Conservation (phyloP, 2,113 vertebrate genomes). For the Eidolon helvum region DNA sequence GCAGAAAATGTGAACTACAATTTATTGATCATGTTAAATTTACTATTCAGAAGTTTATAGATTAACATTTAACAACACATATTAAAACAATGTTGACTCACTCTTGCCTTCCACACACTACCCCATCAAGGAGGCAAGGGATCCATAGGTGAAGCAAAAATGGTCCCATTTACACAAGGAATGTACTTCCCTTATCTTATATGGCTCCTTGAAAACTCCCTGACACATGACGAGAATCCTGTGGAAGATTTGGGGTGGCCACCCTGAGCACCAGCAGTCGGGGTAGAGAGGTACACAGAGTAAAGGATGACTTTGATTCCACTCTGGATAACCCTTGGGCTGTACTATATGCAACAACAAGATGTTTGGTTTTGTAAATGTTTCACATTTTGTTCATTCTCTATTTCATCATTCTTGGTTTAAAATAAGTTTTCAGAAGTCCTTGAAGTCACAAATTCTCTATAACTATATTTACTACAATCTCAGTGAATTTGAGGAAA, state of each 20-base stretch:
- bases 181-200: background rate
- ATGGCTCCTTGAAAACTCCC: background rate
- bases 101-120: background rate
- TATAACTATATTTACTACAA: background rate
- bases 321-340: background rate
- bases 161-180: background rate
- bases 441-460: background rate
- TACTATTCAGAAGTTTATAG: background rate
- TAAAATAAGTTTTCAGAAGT: background rate
- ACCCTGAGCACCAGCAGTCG: accelerated
- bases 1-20: background rate
- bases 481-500: background rate
- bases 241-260: background rate
- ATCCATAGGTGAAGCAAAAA: background rate
- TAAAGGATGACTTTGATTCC: background rate
- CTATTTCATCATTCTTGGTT: background rate
- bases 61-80: background rate
- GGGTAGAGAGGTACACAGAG: background rate
- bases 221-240: background rate
- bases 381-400: background rate
- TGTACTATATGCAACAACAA: background rate
- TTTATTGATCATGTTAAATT: background rate
- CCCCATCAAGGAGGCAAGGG: background rate
- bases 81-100: background rate
- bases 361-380: background rate